Evolutionary conservation across 2,888 invertebrate genomes (phyloP).

Genomic region (Mamestra brassicae): DNA sequence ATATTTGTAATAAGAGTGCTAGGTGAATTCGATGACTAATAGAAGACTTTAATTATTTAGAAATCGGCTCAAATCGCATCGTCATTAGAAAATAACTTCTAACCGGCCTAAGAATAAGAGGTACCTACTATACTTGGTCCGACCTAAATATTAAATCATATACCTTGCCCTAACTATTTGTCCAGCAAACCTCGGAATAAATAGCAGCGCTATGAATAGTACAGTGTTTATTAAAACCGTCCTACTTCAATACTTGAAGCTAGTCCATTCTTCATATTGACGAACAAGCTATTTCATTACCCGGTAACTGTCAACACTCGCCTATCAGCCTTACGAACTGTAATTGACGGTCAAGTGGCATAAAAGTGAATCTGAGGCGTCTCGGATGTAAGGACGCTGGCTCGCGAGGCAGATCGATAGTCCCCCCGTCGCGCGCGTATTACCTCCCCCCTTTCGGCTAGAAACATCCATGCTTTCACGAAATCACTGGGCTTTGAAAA

Average conservation of each 20-base stretch:
- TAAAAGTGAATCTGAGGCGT: constrained; percentile 80
- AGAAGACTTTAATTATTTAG: too few relatives aligned
- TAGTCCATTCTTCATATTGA: constrained; percentile 6
- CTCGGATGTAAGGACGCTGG: constrained; percentile 72
- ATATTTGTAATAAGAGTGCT: not conserved
- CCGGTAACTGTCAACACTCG: constrained; percentile 64
- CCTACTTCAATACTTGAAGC: not conserved
- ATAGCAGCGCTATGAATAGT: not conserved
- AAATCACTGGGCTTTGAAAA: constrained; percentile 58
- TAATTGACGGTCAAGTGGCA: constrained; percentile 80
- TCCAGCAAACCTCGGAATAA: not conserved
- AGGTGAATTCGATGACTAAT: too few relatives aligned
- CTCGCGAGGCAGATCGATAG: constrained; percentile 76
- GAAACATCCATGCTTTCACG: constrained; percentile 62
- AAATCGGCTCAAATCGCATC: too few relatives aligned
- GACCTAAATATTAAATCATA: not conserved
- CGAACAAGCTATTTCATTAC: constrained; percentile 54
- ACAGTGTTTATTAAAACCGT: not conserved
- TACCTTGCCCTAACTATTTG: not conserved
- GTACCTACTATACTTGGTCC: not conserved
- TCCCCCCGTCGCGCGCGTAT: constrained; percentile 57
- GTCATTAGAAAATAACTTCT: too few relatives aligned
- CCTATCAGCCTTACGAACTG: constrained; percentile 70
- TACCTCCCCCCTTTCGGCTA: constrained; percentile 49
- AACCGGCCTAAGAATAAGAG: too few relatives aligned